These are phyloP conservation scores for Tridacna gigas DNA, from an alignment of 2,888 invertebrate genomes.

Conservation along the genomic window DNA sequence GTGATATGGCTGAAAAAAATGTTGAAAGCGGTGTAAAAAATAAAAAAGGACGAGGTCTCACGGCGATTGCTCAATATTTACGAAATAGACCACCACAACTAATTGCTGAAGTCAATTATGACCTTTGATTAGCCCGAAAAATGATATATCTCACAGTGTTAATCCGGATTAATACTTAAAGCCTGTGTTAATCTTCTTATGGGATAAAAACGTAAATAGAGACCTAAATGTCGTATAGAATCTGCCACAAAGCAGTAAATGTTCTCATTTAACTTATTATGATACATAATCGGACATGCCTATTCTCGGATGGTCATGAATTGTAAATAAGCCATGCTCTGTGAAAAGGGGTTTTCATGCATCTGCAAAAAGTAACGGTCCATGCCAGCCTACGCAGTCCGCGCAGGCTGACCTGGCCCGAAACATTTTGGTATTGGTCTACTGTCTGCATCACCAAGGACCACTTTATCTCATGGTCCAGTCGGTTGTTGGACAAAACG, in stretches of 20 bases:
- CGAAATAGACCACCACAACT: neutral
- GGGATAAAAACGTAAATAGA: constrained; percentile 27
- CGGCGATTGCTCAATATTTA: neutral
- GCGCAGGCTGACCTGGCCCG: too few relatives aligned
- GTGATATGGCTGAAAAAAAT: too few relatives aligned
- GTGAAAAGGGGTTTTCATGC: too few relatives aligned
- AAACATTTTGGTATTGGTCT: too few relatives aligned
- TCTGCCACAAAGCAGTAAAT: constrained; percentile 5
- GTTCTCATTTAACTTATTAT: constrained; percentile 4
- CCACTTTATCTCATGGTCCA: too few relatives aligned
- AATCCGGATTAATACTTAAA: constrained; percentile 58
- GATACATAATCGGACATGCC: constrained; percentile 19
- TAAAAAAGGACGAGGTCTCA: too few relatives aligned
- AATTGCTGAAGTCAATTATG: constrained; percentile 22
- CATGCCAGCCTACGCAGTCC: too few relatives aligned
- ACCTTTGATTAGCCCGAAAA: constrained; percentile 45
- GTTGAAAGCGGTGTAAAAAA: too few relatives aligned
- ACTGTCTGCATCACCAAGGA: too few relatives aligned
- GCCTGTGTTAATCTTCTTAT: constrained; percentile 57
- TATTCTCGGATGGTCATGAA: constrained; percentile 5
- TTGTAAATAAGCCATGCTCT: too few relatives aligned
- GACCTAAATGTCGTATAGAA: constrained; percentile 12
- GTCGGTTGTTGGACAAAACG: too few relatives aligned
- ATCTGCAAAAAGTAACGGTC: too few relatives aligned
- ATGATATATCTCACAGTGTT: constrained; percentile 43